Base-by-base conservation (phyloP, 2,888 invertebrate genomes). In the Drosophila monieri region DNA sequence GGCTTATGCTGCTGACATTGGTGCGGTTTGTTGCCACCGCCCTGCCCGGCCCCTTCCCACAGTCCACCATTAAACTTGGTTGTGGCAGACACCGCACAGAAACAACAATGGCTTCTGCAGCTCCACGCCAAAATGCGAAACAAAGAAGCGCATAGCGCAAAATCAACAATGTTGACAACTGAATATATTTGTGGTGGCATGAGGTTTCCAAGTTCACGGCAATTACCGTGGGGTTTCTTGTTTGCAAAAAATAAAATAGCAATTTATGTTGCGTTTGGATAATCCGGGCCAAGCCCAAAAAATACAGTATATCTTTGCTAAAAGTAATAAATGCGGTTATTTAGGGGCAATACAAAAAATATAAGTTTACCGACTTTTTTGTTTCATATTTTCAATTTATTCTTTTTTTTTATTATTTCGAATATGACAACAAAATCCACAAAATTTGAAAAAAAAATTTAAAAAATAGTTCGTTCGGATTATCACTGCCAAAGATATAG, bases 1-100 rank as follows among this genome's bases (percentile, higher is more conserved):
- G 81, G 84, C 87, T 84, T 84, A 84, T 76, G 79, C 70, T 51
- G 62, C 49, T 80, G 83, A 74, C 85, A 83, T 73, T 72, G 79
- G 70, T 85, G 81, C 74, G 85, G 83, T 76, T 76, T 79, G 77
- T 66, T 72, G 83, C 66, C 73, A 61, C 59, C 47, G 66, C 68
- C 58, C 78, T 67, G 46, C 61, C 54, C 41, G 37, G 25, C 30
- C 32, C 35, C 12, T 25, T 6, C 47, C 10, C 18, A n/a, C 18
- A 25, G 47, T 32, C 21, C n/a, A 44, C 47, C 49, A 57, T 39
- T 27, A 35, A 14, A 51, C 44, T 35, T 51, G 23, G 27, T 55
- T 60, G 39, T 35, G 61, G 27, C 53, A 57, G 61, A 32, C 35
- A 35, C n/a, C 35, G 6, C n/a, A 48, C 52, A 30, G 23, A 47